These are phyloP conservation scores for Diabrotica balteata DNA, from an alignment of 2,888 invertebrate genomes.

Conservation along the genomic window DNA sequence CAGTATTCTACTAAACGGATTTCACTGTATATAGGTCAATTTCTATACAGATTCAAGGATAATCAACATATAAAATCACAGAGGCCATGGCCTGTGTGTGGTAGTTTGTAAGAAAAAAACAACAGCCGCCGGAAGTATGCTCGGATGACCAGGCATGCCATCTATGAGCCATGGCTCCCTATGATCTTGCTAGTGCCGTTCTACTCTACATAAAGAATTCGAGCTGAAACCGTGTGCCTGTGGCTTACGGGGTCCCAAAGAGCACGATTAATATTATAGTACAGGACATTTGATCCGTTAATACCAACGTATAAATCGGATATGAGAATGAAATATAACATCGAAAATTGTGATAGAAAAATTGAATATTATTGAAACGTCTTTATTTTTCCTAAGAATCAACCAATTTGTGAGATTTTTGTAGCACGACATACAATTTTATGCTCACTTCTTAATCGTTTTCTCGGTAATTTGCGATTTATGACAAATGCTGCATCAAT, in stretches of 20 bases:
- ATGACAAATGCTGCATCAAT: too few relatives aligned
- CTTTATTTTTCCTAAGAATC: too few relatives aligned
- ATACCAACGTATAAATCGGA: too few relatives aligned
- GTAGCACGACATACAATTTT: too few relatives aligned
- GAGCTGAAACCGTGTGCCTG: not conserved
- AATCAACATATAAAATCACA: conserved; percentile 2
- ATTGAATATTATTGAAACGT: too few relatives aligned
- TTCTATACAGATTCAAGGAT: not conserved
- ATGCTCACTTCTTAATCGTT: too few relatives aligned
- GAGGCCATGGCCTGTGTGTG: not conserved
- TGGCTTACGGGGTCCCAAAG: conserved; percentile 8
- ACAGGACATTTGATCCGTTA: not conserved
- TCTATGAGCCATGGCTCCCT: conserved; percentile 14
- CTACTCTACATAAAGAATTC: not conserved
- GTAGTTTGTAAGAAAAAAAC: conserved; percentile 11
- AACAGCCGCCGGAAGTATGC: conserved; percentile 52
- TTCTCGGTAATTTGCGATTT: too few relatives aligned
- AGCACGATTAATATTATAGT: conserved; percentile 10
- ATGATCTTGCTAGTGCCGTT: conserved; percentile 13
- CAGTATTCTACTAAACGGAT: not conserved
- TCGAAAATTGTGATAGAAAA: too few relatives aligned
- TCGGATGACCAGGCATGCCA: conserved; percentile 48
- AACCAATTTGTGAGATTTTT: too few relatives aligned
- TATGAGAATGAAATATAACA: too few relatives aligned
- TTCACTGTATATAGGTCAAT: not conserved